These are phyloP conservation scores for Dichetophora obliterata DNA, from an alignment of 2,888 invertebrate species.

Conservation along the genomic window DNA sequence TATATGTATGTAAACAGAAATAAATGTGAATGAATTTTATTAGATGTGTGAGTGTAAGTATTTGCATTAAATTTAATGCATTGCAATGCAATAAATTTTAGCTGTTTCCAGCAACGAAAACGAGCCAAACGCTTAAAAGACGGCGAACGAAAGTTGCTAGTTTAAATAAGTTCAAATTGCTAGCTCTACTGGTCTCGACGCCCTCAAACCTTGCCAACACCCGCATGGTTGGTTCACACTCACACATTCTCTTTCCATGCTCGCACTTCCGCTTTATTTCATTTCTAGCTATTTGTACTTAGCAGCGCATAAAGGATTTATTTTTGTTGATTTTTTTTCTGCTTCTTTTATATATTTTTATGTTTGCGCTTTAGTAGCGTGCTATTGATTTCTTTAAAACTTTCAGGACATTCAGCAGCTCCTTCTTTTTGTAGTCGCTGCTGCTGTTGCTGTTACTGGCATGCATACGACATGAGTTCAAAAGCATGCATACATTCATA, in stretches of 20 bases:
- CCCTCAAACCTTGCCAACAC: too few relatives aligned
- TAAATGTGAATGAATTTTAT: not conserved
- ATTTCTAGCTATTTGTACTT: constrained; percentile 43
- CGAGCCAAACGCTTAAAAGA: not conserved
- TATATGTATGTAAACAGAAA: too few relatives aligned
- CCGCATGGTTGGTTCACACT: too few relatives aligned
- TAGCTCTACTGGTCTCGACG: too few relatives aligned
- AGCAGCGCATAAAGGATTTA: constrained; percentile 13
- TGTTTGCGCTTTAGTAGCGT: constrained; percentile 42
- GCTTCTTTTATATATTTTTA: constrained; percentile 38
- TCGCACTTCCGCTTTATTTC: constrained; percentile 41
- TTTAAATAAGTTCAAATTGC: too few relatives aligned
- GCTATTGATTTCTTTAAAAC: too few relatives aligned
- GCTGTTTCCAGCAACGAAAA: not conserved
- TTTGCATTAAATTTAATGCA: constrained; percentile 6
- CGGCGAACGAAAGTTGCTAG: too few relatives aligned
- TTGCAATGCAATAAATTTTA: constrained; percentile 4
- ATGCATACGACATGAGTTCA: not conserved
- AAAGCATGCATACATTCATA: not conserved
- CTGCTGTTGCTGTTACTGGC: constrained; percentile 16
- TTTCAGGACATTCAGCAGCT: too few relatives aligned
- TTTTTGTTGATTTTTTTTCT: not conserved
- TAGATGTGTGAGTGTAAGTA: constrained; percentile 19
- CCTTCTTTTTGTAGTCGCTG: constrained; percentile 5
- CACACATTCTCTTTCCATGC: constrained; percentile 4